These are phyloP conservation scores for Drosophila monieri DNA, from an alignment of 2,888 invertebrate species.

Conservation along the genomic window DNA sequence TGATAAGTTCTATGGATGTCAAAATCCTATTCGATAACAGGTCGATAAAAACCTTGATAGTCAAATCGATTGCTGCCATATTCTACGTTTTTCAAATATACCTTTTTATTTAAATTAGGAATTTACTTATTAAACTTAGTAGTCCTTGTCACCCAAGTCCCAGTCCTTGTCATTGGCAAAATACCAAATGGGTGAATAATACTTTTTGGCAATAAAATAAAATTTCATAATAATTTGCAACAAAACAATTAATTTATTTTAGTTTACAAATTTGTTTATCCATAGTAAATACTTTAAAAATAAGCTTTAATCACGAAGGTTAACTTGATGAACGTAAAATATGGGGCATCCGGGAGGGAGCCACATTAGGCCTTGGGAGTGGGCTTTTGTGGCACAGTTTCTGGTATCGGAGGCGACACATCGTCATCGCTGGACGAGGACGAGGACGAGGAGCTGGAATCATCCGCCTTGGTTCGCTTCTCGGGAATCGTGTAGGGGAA, in stretches of 20 bases:
- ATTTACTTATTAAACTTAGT: too few relatives aligned
- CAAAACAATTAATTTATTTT: constrained; percentile 57
- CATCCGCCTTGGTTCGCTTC: constrained; percentile 73
- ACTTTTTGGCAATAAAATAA: not conserved
- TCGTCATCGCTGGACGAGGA: constrained; percentile 81
- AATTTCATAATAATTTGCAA: constrained; percentile 3
- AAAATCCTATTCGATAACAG: too few relatives aligned
- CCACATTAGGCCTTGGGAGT: constrained; percentile 32
- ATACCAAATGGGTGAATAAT: not conserved
- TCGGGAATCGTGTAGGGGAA: constrained; percentile 86
- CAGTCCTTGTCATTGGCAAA: not conserved
- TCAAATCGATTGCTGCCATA: too few relatives aligned
- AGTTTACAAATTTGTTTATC: constrained; percentile 45
- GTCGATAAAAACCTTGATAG: too few relatives aligned
- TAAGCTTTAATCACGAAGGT: constrained; percentile 50
- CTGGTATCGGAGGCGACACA: constrained; percentile 76
- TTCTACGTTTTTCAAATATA: too few relatives aligned
- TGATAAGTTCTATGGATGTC: too few relatives aligned
- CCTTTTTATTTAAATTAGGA: too few relatives aligned
- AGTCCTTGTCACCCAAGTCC: too few relatives aligned
- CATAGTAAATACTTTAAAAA: constrained; percentile 62
- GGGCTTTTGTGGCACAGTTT: constrained; percentile 73
- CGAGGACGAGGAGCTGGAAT: constrained; percentile 70
- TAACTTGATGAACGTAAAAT: constrained; percentile 3
- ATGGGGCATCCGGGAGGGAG: not conserved